phyloP scores from a whole-genome alignment of 1,140 invertebrate genomes.

The Achatina immaculata region DNA sequence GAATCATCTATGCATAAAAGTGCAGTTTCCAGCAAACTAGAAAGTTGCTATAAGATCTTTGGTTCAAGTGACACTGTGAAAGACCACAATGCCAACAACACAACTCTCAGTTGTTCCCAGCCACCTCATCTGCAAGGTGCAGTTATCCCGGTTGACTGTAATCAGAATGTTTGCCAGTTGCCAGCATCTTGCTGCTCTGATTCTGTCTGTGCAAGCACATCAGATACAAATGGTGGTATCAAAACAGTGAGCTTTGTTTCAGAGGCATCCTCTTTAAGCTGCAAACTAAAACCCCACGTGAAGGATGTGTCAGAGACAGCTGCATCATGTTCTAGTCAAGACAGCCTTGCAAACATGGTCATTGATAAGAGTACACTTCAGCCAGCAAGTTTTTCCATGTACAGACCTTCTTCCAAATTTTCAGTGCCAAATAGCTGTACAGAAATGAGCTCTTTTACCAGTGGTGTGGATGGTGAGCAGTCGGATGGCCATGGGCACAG shows the following conservation, averaged over 20 bases:
- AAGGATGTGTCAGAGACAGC: not conserved
- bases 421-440: not conserved
- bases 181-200: too few relatives aligned
- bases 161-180: not conserved
- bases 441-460: not conserved
- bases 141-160: not conserved
- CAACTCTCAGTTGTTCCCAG: not conserved
- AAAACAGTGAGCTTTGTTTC: not conserved
- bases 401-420: not conserved
- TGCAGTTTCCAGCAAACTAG: not conserved
- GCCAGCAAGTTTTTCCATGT: not conserved
- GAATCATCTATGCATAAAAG: not conserved
- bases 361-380: not conserved
- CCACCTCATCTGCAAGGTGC: not conserved
- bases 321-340: not conserved
- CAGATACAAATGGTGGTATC: not conserved
- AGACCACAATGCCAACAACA: conserved; percentile 32
- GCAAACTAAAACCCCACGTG: not conserved
- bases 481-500: not conserved
- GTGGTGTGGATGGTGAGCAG: not conserved
- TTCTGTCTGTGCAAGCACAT: too few relatives aligned
- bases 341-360: not conserved
- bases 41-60: not conserved
- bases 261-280: not conserved
- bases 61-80: not conserved